Percentiles rank a stretch among this genome's conserved stretches.
Conservation (phyloP, 1,140 invertebrate genomes). For the silkworm (Bombyx mori) region DNA sequence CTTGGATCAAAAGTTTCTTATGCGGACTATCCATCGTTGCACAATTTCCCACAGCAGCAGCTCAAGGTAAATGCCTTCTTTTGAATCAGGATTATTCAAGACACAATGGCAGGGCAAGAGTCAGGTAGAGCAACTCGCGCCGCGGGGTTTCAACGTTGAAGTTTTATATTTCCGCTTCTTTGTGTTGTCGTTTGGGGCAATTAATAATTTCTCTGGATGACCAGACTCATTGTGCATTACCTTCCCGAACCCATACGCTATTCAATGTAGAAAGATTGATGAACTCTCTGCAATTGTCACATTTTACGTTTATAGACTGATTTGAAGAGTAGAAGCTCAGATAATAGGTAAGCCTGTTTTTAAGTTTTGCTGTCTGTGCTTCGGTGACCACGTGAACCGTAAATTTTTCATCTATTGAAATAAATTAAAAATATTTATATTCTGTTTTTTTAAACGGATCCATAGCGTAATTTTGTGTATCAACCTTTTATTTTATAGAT, state of each 20-base stretch:
- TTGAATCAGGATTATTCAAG: conserved; percentile 28
- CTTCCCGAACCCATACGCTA: conserved; percentile 29
- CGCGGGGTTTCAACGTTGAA: conserved; percentile 53
- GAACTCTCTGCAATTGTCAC: conserved; percentile 56
- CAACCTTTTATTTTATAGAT: no score
- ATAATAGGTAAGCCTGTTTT: no score
- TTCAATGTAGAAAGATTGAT: conserved; percentile 59
- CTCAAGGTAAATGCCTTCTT: conserved; percentile 55
- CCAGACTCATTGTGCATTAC: conserved; percentile 57
- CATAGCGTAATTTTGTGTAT: no score
- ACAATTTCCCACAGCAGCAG: conserved; percentile 63
- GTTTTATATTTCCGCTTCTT: conserved; percentile 71
- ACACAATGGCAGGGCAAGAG: conserved; percentile 64
- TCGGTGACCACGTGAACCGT: neutral
- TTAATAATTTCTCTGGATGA: conserved; percentile 68
- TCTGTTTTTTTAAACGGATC: no score
- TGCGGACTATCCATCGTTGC: conserved; percentile 44
- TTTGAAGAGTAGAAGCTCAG: no score
- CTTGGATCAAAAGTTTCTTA: conserved; percentile 31
- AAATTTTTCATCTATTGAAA: no score
- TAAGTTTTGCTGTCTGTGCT: neutral
- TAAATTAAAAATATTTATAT: no score
- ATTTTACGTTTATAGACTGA: conserved; percentile 53
- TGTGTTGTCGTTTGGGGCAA: conserved; percentile 51
- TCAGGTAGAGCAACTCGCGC: conserved; percentile 62